Base-by-base conservation (phyloP, 1,140 invertebrate species). In the Delia radicum region DNA sequence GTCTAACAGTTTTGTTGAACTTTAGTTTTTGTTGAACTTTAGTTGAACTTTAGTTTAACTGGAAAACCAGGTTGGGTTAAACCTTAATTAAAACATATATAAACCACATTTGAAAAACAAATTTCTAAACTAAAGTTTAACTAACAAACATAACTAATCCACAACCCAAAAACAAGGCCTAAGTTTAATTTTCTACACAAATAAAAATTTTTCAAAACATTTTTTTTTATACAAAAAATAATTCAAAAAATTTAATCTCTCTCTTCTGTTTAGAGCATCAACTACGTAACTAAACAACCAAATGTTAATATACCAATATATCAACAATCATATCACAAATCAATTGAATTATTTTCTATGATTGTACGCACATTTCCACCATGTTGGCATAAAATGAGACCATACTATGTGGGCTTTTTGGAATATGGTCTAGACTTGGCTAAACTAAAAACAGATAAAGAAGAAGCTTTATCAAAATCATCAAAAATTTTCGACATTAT, bases 331-430 rank as follows among this genome's bases (percentile, higher is more conserved):
- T 77, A 62, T 74, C 42, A 26, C 27, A 42, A 77, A 62, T 61
- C 63, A 21, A 37, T 78, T 1, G 21, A 73, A 12, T 7, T 78
- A 37, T 78, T 78, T 28, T 55, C 27, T 24, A 61, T 75, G 15
- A 73, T 78, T 71, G 75, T 78, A 13, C 65, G 63, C 0, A 75
- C 75, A 24, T 78, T 78, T 61, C 77, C 77, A 21, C 77, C 77
- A 18, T 78, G 77, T 42, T 78, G 75, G 75, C 48, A 74, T 12
- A 73, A 73, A 27, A 31, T 76, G 42, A 75, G 75, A 31, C 26
- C 46, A 3, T 63, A 27, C 26, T 78, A 78, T 46, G 69, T 75
- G 8, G 63, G 42, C 6, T 76, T 78, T 37, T 71, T 75, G 24
- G 74, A 77, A 71, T 42, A 27, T 3, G 74, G 72, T 0, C 21